Percentiles rank a stretch among this genome's conserved stretches.
These are phyloP conservation scores for Lamellibrachia columna DNA, from an alignment of 2,888 invertebrate genomes.

Conservation along the genomic window DNA sequence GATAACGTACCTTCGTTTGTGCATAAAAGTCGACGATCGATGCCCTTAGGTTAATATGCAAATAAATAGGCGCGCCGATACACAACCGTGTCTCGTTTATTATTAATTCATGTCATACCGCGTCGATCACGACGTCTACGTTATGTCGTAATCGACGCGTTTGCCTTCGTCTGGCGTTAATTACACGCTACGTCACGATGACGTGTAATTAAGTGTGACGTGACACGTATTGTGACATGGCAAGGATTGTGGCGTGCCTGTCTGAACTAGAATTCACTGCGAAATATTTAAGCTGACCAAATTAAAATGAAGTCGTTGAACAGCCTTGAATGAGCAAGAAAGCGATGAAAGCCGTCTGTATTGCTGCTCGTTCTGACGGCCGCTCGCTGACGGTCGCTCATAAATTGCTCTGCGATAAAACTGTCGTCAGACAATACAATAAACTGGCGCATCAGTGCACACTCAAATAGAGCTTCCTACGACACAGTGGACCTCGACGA, in stretches of 20 bases:
- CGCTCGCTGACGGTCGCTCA: no score
- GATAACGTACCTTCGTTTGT: neutral
- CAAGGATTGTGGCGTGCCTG: neutral
- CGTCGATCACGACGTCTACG: neutral
- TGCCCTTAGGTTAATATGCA: neutral
- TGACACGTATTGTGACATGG: neutral
- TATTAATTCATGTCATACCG: neutral
- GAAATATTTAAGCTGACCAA: neutral
- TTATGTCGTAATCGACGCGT: neutral
- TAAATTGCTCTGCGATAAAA: no score
- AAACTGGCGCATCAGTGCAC: no score
- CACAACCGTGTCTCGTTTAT: neutral
- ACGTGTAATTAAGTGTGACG: neutral
- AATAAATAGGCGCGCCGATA: neutral
- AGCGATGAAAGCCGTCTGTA: no score
- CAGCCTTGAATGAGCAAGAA: no score
- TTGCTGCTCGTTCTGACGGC: no score
- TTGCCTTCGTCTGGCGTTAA: neutral
- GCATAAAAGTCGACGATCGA: neutral
- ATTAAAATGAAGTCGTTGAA: neutral
- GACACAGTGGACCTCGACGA: no score
- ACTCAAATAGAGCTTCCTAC: no score
- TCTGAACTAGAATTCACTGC: neutral
- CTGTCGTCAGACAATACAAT: no score
- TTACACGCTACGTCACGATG: neutral